phyloP scores from a whole-genome alignment of 2,888 invertebrate genomes.

The Boloria euphrosyne region DNA sequence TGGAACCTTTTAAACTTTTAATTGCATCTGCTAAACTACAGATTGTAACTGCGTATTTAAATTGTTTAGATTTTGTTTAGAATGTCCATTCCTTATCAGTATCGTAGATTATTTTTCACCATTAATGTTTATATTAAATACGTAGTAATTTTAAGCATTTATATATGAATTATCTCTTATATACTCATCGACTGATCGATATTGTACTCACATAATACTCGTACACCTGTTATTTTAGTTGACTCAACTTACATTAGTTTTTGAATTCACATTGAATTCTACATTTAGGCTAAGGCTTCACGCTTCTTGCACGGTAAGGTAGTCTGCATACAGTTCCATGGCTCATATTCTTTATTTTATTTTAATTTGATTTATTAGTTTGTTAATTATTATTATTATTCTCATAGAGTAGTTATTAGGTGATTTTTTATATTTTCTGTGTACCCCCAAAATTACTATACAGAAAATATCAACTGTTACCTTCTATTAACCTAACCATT shows the following conservation, averaged over 20 bases:
- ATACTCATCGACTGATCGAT: conserved; percentile 67
- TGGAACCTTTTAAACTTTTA: conserved; percentile 73
- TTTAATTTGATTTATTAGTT: conserved; percentile 48
- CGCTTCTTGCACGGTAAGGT: conserved; percentile 61
- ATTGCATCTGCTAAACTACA: conserved; percentile 66
- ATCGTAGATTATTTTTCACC: conserved; percentile 56
- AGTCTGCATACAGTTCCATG: conserved; percentile 60
- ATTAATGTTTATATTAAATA: conserved; percentile 50
- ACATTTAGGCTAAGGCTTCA: conserved; percentile 49
- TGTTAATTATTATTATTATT: conserved; percentile 45
- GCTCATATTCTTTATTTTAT: conserved; percentile 48
- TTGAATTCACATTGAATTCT: conserved; percentile 61
- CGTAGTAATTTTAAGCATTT: conserved; percentile 62
- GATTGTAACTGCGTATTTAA: conserved; percentile 47
- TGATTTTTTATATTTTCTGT: conserved; percentile 50
- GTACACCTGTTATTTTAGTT: conserved; percentile 31
- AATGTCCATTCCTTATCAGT: conserved; percentile 73
- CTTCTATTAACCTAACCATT: conserved; percentile 48
- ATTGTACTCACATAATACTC: conserved; percentile 55
- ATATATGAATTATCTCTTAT: conserved; percentile 39
- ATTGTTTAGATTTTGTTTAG: conserved; percentile 45
- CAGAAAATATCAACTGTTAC: conserved; percentile 50
- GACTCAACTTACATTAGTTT: conserved; percentile 44
- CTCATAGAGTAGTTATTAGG: conserved; percentile 43
- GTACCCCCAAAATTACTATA: conserved; percentile 43